Evolutionary conservation across 2,113 vertebrate species (phyloP), one percentile per base, ranked within the genome.

Genomic region (Tragelaphus scriptus): DNA sequence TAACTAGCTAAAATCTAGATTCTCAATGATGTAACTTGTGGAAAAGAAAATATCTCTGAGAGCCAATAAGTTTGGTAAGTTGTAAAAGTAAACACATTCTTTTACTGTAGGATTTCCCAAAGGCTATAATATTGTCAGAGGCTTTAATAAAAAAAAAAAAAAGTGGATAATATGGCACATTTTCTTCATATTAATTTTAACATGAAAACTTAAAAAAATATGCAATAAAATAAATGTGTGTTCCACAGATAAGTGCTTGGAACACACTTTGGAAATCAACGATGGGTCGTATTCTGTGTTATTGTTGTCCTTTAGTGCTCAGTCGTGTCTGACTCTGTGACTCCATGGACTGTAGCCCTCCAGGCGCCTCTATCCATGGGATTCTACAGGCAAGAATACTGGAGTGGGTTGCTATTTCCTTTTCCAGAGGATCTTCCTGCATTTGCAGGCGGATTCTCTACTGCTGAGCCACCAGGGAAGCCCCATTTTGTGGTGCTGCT

Each of bases 151-250:
- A 75, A 65, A 58, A 75, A 97, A 58, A 75, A 97, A 93, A 91
- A 9, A 59, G 89, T 44, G 44, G 4, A 82, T 7, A 53, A 14
- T 79, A 56, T 80, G 47, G 51, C 3, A 51, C 11, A 61, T 80
- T 96, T 97, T 94, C 51, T 91, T 79, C 56, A 89, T 89, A 47
- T 93, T 95, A 84, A 89, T 96, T 94, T 88, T 82, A 80, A 87
- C 15, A 11, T 86, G 93, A 95, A 87, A 68, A 40, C 82, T 49
- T 14, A 71, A 86, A 65, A 71, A 91, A 68, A 96, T 85, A 85
- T 3, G 47, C 36, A 47, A 4, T 80, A 19, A 94, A 81, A 36
- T 13, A 94, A 81, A 47, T 13, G 56, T 88, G 28, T 96, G 58
- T 88, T 89, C 30, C 25, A 77, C 17, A 49, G 10, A 5, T 40